Base-by-base conservation (phyloP, 2,888 invertebrate species). In the Argyresthia albistria region DNA sequence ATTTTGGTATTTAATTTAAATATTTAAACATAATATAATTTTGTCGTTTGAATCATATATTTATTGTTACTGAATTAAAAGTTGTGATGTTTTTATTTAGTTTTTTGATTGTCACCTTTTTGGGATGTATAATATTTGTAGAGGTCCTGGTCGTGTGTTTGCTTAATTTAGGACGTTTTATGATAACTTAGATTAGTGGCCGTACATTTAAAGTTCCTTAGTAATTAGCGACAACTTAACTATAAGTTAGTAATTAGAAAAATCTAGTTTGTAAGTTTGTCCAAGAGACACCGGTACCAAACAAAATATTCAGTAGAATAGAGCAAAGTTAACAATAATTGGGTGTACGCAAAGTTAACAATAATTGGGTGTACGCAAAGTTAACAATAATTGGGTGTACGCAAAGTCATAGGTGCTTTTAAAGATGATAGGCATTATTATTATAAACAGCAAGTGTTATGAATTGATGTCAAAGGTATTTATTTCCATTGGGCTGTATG, bases 211-310 rank as follows among this genome's bases (percentile, higher is more conserved):
- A 10, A 35, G n/a, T 46, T 51, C 12, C 36, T 46, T 16, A 35
- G 35, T 46, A 25, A 25, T 25, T 25, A 25, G 6, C 6, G 25
- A 25, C 25, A 39, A 1, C n/a, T 39, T 39, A 39, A 39, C 9
- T 39, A 11, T 46, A 50, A 36, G 15, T 50, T 43, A 46, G 36
- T n/a, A 45, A 43, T n/a, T 35, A 11, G 8, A 12, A 36, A 36
- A 11, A 25, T 50, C 50, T 39, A 35, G 35, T 25, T 35, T 25
- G 9, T 49, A 48, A 47, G 16, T 57, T 59, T 62, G 70, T 72
- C 70, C 50, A 47, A 57, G 56, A 58, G 71, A 69, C 75, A 65
- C 83, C 82, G 77, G 82, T 83, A 81, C 82, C 83, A 69, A 76
- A 74, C 68, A 65, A 68, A 73, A 82, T 82, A 80, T 68, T 82